A percentile compares a stretch with the other conserved stretches of the same genome.
phyloP scores from a whole-genome alignment of 2,888 invertebrate genomes.

The Liposcelis brunnea region DNA sequence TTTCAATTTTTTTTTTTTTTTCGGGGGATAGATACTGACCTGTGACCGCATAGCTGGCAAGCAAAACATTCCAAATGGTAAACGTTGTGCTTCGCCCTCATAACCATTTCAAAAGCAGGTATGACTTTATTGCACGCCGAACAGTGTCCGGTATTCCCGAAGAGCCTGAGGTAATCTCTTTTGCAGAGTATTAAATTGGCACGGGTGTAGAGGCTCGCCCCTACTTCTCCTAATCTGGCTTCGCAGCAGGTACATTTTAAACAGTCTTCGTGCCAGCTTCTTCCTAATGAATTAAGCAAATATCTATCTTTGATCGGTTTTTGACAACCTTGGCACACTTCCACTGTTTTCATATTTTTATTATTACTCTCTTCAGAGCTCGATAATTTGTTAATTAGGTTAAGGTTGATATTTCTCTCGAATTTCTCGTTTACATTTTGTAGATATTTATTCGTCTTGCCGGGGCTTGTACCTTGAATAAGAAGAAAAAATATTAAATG shows the following conservation, averaged over 20 bases:
- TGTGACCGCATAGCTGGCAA: constrained; percentile 5
- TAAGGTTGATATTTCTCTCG: too few relatives aligned
- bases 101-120: constrained; percentile 6
- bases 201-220: constrained; percentile 5
- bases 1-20: constrained; percentile 9
- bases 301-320: constrained; percentile 5
- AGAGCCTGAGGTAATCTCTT: constrained; percentile 3
- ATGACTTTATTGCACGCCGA: constrained; percentile 3
- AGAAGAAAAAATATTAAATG: too few relatives aligned
- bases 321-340: constrained; percentile 2
- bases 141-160: constrained; percentile 7
- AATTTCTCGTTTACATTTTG: too few relatives aligned
- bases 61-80: constrained; percentile 8
- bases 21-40: constrained; percentile 11
- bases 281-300: constrained; percentile 3
- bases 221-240: constrained; percentile 6
- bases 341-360: too few relatives aligned
- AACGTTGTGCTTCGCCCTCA: constrained; percentile 6
- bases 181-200: constrained; percentile 7
- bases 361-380: too few relatives aligned
- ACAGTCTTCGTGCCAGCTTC: constrained; percentile 6
- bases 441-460: too few relatives aligned
- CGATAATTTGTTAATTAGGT: too few relatives aligned
- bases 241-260: constrained; percentile 8
- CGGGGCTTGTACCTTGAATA: too few relatives aligned